A percentile compares a stretch with the other conserved stretches of the same genome.
phyloP scores from a whole-genome alignment of 2,888 invertebrate species.

The Euspilapteryx auroguttella region DNA sequence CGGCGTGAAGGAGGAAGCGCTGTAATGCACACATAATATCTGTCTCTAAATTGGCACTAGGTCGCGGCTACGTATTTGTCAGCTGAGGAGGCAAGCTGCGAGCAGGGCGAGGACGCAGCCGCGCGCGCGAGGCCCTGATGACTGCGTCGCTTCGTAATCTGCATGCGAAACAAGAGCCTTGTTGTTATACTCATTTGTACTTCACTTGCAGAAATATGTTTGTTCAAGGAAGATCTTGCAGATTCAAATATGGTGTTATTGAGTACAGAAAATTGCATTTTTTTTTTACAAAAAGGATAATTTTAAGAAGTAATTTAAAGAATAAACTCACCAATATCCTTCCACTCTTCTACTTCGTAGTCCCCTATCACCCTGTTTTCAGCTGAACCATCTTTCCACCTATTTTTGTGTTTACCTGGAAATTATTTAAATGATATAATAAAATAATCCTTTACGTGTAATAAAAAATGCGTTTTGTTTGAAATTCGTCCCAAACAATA shows the following conservation, averaged over 20 bases:
- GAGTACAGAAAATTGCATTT: no score
- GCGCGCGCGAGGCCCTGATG: conserved; percentile 22
- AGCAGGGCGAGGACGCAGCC: conserved; percentile 17
- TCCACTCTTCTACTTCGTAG: conserved; percentile 76
- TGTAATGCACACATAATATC: no score
- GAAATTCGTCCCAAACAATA: no score
- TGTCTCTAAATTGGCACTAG: not conserved
- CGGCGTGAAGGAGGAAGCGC: no score
- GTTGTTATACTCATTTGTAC: not conserved
- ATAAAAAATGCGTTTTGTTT: no score
- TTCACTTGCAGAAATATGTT: no score
- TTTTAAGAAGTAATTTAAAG: no score
- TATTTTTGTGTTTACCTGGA: conserved; percentile 61
- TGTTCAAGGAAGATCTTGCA: no score
- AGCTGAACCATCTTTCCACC: conserved; percentile 55
- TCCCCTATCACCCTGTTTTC: conserved; percentile 67
- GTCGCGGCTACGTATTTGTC: conserved; percentile 15
- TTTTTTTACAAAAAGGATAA: no score
- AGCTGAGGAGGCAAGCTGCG: conserved; percentile 27
- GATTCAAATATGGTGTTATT: no score
- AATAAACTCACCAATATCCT: conserved; percentile 63
- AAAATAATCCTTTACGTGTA: no score
- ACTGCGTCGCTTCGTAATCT: conserved; percentile 52
- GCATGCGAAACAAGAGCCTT: conserved; percentile 9
- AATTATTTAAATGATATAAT: no score